Percentiles rank a stretch among this genome's conserved stretches.
Evolutionary conservation across 92 coral and sea anemone species (phyloP).

Genomic region (Chrysogorgia sp.): DNA sequence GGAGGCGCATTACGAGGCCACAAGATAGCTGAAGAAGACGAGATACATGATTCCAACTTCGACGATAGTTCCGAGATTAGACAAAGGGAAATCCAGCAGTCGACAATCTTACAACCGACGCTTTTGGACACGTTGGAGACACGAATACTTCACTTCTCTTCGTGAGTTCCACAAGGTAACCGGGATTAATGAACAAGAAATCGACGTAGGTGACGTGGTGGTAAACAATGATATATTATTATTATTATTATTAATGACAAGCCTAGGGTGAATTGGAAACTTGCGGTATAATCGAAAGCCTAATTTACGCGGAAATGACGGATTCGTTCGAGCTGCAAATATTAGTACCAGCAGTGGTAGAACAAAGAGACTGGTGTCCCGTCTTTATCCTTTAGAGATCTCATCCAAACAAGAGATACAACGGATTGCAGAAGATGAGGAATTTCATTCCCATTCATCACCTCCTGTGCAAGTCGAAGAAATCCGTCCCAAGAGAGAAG

Average conservation of each 20-base stretch:
- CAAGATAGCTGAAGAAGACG: not conserved
- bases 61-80: slow-evolving; percentile 11
- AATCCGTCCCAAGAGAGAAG: too few species aligned
- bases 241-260: not conserved
- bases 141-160: slow-evolving; percentile 51
- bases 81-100: not conserved
- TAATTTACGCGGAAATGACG: slow-evolving; percentile 56
- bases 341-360: slow-evolving; percentile 53
- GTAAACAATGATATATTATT: slow-evolving; percentile 45
- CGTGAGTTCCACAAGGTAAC: slow-evolving; percentile 53
- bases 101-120: slow-evolving; percentile 18
- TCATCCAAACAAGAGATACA: slow-evolving; percentile 15
- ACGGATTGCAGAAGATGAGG: not conserved
- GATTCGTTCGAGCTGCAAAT: slow-evolving; percentile 57
- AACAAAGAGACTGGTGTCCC: slow-evolving; percentile 56
- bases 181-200: slow-evolving; percentile 46
- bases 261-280: slow-evolving; percentile 53
- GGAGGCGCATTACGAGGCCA: slow-evolving; percentile 15
- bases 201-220: slow-evolving; percentile 48
- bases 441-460: too few species aligned
- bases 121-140: slow-evolving; percentile 61
- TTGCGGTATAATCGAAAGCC: slow-evolving; percentile 59
- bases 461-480: too few species aligned
- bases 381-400: slow-evolving; percentile 57
- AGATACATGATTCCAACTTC: slow-evolving; percentile 20